Percentiles rank a stretch among this genome's conserved stretches.
These are phyloP conservation scores for Dolomedes plantarius DNA, from an alignment of 2,888 invertebrate species.

Conservation along the genomic window DNA sequence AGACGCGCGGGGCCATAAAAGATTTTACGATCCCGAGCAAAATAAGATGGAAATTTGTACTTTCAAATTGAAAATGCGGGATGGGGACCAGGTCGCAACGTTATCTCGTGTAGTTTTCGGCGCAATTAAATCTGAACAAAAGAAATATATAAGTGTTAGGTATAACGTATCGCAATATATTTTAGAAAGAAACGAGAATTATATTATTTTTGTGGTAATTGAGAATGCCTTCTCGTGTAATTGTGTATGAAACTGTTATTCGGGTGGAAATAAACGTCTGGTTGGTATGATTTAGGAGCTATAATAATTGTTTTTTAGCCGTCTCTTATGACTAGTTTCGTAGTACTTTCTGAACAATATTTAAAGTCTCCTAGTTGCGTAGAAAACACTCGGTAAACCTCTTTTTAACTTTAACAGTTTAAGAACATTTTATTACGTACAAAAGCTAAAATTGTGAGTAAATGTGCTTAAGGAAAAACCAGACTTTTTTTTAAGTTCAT, in stretches of 20 bases:
- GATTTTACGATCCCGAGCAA: constrained; percentile 43
- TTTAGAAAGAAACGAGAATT: constrained; percentile 23
- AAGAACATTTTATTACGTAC: no score
- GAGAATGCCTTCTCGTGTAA: constrained; percentile 22
- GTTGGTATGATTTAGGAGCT: constrained; percentile 12
- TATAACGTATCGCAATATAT: constrained; percentile 12
- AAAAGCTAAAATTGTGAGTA: no score
- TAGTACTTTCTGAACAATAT: no score
- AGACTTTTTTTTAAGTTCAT: no score
- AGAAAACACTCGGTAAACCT: no score
- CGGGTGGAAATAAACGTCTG: constrained; percentile 11
- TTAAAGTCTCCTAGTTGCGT: no score
- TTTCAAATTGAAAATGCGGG: constrained; percentile 57
- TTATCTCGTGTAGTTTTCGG: constrained; percentile 43
- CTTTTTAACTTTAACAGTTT: no score
- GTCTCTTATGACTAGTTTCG: no score
- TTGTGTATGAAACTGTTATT: no score
- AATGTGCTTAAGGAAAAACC: no score
- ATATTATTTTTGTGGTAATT: constrained; percentile 31
- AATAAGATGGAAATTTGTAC: constrained; percentile 53
- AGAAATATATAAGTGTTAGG: constrained; percentile 21
- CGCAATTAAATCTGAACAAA: constrained; percentile 56
- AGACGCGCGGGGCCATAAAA: constrained; percentile 52
- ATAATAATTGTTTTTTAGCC: not conserved
- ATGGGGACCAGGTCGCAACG: not conserved